Percentiles rank a stretch among this genome's conserved stretches.
Conservation (phyloP, 2,797 vertebrate species). For the Vireo griseus region DNA sequence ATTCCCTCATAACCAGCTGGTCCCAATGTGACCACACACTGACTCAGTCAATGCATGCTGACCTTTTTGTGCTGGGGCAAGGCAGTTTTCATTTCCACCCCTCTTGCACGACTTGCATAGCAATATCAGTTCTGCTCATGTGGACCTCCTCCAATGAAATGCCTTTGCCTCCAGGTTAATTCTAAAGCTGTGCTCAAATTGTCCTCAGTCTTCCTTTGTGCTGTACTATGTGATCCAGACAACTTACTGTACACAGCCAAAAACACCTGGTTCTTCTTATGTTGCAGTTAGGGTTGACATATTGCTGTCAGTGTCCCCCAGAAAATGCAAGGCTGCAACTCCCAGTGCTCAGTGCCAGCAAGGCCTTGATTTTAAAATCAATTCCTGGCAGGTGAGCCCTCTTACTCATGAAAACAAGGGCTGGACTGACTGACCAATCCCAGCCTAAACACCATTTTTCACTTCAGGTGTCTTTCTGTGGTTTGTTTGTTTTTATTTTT, state of each 20-base stretch:
- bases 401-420: background rate
- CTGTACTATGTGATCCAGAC: background rate
- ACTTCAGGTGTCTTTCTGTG: background rate
- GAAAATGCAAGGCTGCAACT: background rate
- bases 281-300: background rate
- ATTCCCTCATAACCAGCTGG: conserved; percentile 16
- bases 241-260: background rate
- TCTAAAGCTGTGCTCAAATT: background rate
- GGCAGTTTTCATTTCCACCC: background rate
- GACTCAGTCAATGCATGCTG: background rate
- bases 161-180: background rate
- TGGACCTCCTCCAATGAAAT: background rate
- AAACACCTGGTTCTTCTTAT: background rate
- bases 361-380: background rate
- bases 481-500: background rate
- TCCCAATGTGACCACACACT: background rate
- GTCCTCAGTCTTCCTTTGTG: background rate
- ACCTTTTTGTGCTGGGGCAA: background rate
- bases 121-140: background rate
- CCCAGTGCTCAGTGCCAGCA: background rate
- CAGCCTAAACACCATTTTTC: background rate
- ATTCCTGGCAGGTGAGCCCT: background rate
- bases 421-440: background rate
- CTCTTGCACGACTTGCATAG: background rate
- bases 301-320: too few relatives aligned